Percentiles rank a stretch among this genome's conserved stretches.
Evolutionary conservation across 1,140 invertebrate species (phyloP).

Genomic region (Drosophila subobscura): DNA sequence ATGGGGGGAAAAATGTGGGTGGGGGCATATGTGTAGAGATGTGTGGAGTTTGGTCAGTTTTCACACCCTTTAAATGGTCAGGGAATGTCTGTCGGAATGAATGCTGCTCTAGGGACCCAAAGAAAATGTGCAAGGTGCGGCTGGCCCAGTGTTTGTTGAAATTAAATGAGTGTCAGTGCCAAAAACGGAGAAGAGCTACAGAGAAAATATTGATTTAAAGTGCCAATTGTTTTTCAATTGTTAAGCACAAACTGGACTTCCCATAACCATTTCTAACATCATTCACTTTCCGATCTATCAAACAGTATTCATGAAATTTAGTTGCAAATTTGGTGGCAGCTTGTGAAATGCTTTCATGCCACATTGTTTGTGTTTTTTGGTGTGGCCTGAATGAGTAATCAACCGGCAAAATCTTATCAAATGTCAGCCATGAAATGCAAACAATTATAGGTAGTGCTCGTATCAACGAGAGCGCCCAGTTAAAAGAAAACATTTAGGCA

Average conservation of each 20-base stretch:
- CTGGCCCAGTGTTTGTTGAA: not conserved
- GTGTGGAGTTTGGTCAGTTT: conserved; percentile 43
- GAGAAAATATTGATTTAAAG: no score
- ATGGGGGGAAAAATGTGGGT: not conserved
- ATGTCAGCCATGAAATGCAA: conserved; percentile 52
- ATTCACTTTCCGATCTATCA: no score
- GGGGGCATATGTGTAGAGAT: not conserved
- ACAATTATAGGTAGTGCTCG: conserved; percentile 29
- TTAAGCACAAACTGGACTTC: no score
- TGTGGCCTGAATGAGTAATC: conserved; percentile 52
- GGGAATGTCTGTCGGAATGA: conserved; percentile 10
- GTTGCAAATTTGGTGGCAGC: no score
- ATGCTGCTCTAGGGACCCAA: conserved; percentile 7
- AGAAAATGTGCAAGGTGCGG: not conserved
- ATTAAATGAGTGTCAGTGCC: no score
- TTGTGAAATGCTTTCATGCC: conserved; percentile 12
- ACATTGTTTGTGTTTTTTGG: conserved; percentile 25
- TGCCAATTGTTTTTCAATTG: no score
- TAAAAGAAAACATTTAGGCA: conserved; percentile 55
- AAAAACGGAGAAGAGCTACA: no score
- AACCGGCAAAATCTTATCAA: conserved; percentile 51
- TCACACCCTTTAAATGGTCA: conserved; percentile 41
- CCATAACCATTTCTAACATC: no score
- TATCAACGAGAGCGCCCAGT: conserved; percentile 46
- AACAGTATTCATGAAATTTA: no score